phyloP scores from a whole-genome alignment of 2,888 invertebrate species.

The Julus scandinavius region DNA sequence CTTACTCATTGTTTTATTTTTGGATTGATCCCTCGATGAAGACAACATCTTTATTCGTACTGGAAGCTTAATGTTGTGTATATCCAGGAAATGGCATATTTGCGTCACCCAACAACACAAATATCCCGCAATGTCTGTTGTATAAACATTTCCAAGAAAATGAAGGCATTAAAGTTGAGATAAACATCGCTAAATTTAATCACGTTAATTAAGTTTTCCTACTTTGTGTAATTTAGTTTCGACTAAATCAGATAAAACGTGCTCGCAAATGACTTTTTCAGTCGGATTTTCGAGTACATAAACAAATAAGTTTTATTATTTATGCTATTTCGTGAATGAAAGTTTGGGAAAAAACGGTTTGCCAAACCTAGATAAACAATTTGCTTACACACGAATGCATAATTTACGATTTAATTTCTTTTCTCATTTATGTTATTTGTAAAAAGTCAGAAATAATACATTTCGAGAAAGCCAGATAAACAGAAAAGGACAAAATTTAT shows the following conservation, averaged over 20 bases:
- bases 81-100: too few relatives aligned
- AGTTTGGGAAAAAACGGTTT: not conserved
- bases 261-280: not conserved
- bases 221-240: conserved; percentile 28
- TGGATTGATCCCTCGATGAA: too few relatives aligned
- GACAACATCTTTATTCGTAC: too few relatives aligned
- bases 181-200: not conserved
- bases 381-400: not conserved
- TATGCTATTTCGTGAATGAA: not conserved
- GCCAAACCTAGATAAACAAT: not conserved
- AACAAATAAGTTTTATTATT: not conserved
- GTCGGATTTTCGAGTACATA: not conserved
- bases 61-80: too few relatives aligned
- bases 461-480: too few relatives aligned
- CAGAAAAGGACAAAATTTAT: too few relatives aligned
- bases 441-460: not conserved
- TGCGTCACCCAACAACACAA: too few relatives aligned
- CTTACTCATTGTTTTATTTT: too few relatives aligned
- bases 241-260: not conserved
- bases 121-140: not conserved
- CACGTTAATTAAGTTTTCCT: conserved; percentile 7
- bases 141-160: not conserved
- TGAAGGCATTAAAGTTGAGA: not conserved
- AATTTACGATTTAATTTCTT: conserved; percentile 33
- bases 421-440: not conserved